A percentile compares a stretch with the other conserved stretches of the same genome.
Conservation (phyloP, 1,140 invertebrate genomes). For the Centruroides sculpturatus region DNA sequence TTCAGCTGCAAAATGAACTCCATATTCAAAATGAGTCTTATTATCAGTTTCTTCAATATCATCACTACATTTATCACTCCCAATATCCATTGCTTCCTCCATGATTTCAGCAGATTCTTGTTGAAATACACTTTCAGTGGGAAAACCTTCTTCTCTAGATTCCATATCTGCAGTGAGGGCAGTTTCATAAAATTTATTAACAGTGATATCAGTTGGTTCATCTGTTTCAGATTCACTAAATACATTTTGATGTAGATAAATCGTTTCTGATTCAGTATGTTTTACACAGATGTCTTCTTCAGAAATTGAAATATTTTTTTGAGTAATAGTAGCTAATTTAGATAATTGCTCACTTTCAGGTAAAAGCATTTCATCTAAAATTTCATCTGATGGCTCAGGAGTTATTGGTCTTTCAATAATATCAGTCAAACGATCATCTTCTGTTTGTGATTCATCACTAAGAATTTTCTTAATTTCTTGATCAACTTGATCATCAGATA, state of each 20-base stretch:
- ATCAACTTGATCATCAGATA: conserved; percentile 31
- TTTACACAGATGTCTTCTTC: too few species aligned
- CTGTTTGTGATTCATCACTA: conserved; percentile 19
- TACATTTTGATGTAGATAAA: too few species aligned
- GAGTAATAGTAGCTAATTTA: too few species aligned
- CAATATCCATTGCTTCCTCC: conserved; percentile 58
- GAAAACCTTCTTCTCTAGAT: not conserved
- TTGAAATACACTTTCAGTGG: not conserved
- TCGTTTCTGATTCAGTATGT: too few species aligned
- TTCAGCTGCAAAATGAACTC: not conserved
- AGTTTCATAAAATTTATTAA: too few species aligned
- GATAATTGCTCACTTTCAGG: too few species aligned
- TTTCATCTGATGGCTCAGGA: conserved; percentile 29
- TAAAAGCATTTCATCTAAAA: too few species aligned
- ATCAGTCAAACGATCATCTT: conserved; percentile 20
- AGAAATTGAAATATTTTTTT: too few species aligned
- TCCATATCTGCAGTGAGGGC: too few species aligned
- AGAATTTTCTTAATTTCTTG: conserved; percentile 30
- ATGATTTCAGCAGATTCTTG: conserved; percentile 10
- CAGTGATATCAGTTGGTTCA: too few species aligned
- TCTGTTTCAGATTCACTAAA: too few species aligned
- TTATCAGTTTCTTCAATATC: conserved; percentile 2
- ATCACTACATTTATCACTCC: conserved; percentile 32
- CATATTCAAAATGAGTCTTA: not conserved
- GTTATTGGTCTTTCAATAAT: conserved; percentile 35